phyloP scores from a whole-genome alignment of 2,113 vertebrate genomes.

The Coturnix japonica region DNA sequence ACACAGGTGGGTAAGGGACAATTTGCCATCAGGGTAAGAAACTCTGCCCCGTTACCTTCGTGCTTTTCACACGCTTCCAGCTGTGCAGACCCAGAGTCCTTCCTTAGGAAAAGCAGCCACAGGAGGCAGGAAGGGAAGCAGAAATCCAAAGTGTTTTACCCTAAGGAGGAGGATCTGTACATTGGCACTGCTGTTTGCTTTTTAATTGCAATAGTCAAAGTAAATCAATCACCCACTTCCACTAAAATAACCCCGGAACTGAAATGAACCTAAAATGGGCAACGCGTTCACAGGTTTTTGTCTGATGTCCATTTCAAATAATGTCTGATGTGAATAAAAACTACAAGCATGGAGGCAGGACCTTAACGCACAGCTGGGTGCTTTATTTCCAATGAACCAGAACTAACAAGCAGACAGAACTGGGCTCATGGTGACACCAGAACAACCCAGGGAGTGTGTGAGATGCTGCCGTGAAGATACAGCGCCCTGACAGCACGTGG shows the following conservation, averaged over 20 bases:
- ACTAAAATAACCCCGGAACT: background rate
- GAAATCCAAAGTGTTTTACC: background rate
- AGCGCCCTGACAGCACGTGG: conserved; percentile 38
- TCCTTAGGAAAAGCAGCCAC: background rate
- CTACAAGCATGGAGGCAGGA: background rate
- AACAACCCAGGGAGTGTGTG: background rate
- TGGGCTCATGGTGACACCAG: conserved; percentile 5
- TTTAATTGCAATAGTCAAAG: background rate
- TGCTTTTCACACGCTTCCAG: background rate
- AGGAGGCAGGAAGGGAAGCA: background rate
- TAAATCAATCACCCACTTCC: background rate
- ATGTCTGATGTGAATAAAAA: conserved; percentile 16
- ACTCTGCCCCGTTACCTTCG: background rate
- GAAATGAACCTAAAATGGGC: background rate
- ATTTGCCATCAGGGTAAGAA: background rate
- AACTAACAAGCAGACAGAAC: conserved; percentile 36
- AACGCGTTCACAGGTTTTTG: background rate
- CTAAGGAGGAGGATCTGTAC: background rate
- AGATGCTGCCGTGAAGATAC: conserved; percentile 39
- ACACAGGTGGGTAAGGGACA: too few species aligned
- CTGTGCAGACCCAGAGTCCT: background rate
- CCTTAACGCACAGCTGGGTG: background rate
- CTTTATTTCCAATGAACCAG: conserved; percentile 57
- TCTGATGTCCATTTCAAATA: conserved; percentile 14
- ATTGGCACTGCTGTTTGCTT: background rate